These are phyloP conservation scores for Folsomia manolachei DNA, from an alignment of 2,888 invertebrate genomes.

Conservation along the genomic window DNA sequence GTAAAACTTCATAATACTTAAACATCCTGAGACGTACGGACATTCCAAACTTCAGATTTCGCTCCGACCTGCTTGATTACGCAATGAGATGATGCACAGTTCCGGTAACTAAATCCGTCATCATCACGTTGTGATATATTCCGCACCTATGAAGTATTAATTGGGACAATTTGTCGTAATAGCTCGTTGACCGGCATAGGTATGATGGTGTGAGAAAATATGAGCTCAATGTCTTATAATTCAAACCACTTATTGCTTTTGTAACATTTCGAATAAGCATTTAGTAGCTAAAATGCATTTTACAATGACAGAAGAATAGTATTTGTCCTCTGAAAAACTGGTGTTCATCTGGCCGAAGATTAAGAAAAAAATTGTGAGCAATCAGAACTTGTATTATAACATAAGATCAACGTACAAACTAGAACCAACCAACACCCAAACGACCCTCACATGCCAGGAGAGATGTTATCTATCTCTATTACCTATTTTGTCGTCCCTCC, in stretches of 20 bases:
- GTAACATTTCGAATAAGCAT: background rate
- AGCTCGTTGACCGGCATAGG: too few species aligned
- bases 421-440: slow-evolving; percentile 44
- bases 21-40: background rate
- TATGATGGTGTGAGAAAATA: too few species aligned
- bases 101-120: background rate
- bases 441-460: slow-evolving; percentile 45
- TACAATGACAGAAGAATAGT: too few species aligned
- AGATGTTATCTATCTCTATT: slow-evolving; percentile 9
- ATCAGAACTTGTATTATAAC: background rate
- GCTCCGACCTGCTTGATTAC: too few species aligned
- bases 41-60: too few species aligned
- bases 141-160: too few species aligned
- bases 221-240: background rate
- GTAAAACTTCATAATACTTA: background rate
- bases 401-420: too few species aligned
- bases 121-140: background rate
- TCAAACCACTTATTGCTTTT: background rate
- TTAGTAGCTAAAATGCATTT: background rate
- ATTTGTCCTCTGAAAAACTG: background rate
- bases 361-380: background rate
- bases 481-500: background rate
- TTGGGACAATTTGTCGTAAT: too few species aligned
- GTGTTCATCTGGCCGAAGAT: background rate
- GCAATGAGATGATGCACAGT: background rate